Percentiles rank a stretch among this genome's conserved stretches.
Conservation (phyloP, 2,888 invertebrate species). For the Polyommatus iphigenia region DNA sequence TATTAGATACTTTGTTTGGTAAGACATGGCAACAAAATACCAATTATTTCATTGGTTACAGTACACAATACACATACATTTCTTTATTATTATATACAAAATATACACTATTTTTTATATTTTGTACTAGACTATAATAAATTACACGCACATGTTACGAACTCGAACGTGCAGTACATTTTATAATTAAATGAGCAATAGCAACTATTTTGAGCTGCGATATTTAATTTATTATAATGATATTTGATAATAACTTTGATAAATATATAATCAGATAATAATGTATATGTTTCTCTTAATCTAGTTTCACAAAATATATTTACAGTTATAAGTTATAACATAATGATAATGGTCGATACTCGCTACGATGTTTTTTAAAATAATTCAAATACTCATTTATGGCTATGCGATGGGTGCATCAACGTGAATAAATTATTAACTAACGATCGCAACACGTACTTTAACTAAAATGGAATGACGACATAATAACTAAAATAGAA, state of each 20-base stretch:
- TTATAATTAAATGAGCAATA: constrained; percentile 30
- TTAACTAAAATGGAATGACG: constrained; percentile 62
- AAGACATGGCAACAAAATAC: constrained; percentile 29
- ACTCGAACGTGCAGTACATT: constrained; percentile 8
- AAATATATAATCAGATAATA: constrained; percentile 23
- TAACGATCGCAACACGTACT: constrained; percentile 32
- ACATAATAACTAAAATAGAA: constrained; percentile 51
- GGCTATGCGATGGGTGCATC: constrained; percentile 25
- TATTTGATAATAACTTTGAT: constrained; percentile 25
- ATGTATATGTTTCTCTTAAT: constrained; percentile 21
- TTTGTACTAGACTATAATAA: constrained; percentile 28
- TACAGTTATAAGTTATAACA: not conserved
- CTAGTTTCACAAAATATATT: constrained; percentile 26
- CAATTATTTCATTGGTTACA: constrained; percentile 21
- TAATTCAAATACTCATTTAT: constrained; percentile 27
- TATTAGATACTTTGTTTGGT: constrained; percentile 7
- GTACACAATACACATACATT: constrained; percentile 20
- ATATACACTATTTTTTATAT: constrained; percentile 24
- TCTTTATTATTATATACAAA: constrained; percentile 19
- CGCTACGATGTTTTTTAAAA: not conserved
- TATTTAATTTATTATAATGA: constrained; percentile 5
- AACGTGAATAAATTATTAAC: constrained; percentile 34
- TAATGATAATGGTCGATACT: constrained; percentile 7
- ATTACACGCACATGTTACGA: constrained; percentile 17
- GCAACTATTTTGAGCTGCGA: constrained; percentile 28